phyloP scores from a whole-genome alignment of 2,888 invertebrate species.

The Drosophila pseudotakahashii region DNA sequence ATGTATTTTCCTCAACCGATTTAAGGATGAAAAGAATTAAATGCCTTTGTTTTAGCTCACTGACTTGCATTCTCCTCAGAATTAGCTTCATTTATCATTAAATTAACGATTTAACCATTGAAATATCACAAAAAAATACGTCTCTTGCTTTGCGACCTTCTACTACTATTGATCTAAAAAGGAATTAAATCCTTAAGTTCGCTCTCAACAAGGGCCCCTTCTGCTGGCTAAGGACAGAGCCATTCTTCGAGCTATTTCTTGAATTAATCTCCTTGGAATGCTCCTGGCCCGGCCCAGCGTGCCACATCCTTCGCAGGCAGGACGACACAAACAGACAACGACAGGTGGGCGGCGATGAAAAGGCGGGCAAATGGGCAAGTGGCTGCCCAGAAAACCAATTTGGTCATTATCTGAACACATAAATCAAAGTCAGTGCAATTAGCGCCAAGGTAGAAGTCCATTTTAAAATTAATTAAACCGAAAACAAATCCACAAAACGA shows the following conservation, averaged over 20 bases:
- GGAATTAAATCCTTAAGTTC: slow-evolving; percentile 16
- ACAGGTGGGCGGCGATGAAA: slow-evolving; percentile 2
- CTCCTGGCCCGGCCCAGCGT: slow-evolving; percentile 25
- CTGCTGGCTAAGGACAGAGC: slow-evolving; percentile 8
- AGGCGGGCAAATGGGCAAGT: slow-evolving; percentile 16
- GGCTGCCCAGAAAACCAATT: slow-evolving; percentile 40
- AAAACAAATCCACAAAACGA: slow-evolving; percentile 52
- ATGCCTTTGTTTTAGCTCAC: not conserved
- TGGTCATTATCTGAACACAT: slow-evolving; percentile 50
- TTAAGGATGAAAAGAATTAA: not conserved
- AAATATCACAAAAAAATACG: not conserved
- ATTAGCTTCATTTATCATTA: not conserved
- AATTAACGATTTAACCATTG: not conserved
- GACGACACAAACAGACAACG: slow-evolving; percentile 24
- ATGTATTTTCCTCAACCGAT: not conserved
- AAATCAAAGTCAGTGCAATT: slow-evolving; percentile 52
- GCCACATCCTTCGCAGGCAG: slow-evolving; percentile 16
- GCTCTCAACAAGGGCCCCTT: slow-evolving; percentile 21
- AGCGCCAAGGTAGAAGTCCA: slow-evolving; percentile 52
- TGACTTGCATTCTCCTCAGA: not conserved
- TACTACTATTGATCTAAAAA: not conserved
- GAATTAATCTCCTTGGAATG: slow-evolving; percentile 35
- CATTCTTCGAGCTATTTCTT: slow-evolving; percentile 16
- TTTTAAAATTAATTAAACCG: slow-evolving; percentile 53
- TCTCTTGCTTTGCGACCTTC: not conserved